phyloP scores from a whole-genome alignment of 1,140 invertebrate species.

The Asbolus verrucosus region DNA sequence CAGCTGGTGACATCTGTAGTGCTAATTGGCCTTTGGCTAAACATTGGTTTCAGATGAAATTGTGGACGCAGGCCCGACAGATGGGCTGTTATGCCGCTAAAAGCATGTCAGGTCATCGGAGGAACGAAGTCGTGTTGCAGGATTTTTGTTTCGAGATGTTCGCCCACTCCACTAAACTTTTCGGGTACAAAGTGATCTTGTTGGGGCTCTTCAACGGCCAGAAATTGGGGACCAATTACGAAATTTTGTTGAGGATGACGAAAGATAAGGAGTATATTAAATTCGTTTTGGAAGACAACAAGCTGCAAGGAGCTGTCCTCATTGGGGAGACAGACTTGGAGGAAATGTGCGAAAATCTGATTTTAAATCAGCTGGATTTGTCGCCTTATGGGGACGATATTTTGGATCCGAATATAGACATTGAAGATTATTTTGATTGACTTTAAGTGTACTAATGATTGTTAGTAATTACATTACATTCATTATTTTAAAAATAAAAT shows the following conservation, averaged over 20 bases:
- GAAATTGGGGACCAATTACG: conserved; percentile 84
- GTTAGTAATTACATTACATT: too few relatives aligned
- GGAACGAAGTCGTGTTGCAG: conserved; percentile 73
- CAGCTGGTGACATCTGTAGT: conserved; percentile 94
- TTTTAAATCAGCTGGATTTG: conserved; percentile 94
- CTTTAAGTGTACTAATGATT: background rate
- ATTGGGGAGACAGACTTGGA: conserved; percentile 98
- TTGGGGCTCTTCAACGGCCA: conserved; percentile 96
- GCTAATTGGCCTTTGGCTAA: conserved; percentile 80
- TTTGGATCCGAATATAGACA: conserved; percentile 94
- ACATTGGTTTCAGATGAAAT: conserved; percentile 96
- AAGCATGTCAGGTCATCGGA: conserved; percentile 81
- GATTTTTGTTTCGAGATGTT: conserved; percentile 99
- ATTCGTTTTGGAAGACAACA: conserved; percentile 86
- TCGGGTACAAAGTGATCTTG: conserved; percentile 94
- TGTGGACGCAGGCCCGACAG: conserved; percentile 98
- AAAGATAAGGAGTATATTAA: conserved; percentile 91
- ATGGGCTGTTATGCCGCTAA: conserved; percentile 96
- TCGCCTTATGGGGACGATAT: conserved; percentile 91
- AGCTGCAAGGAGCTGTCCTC: conserved; percentile 91
- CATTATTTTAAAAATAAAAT: too few relatives aligned
- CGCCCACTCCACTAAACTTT: conserved; percentile 95
- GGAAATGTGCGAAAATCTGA: conserved; percentile 98
- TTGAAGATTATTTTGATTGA: conserved; percentile 98
- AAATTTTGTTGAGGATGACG: conserved; percentile 89